Base-by-base conservation (phyloP, 53 echinoderm and acorn worm genomes). In the Paracentrotus lividus region DNA sequence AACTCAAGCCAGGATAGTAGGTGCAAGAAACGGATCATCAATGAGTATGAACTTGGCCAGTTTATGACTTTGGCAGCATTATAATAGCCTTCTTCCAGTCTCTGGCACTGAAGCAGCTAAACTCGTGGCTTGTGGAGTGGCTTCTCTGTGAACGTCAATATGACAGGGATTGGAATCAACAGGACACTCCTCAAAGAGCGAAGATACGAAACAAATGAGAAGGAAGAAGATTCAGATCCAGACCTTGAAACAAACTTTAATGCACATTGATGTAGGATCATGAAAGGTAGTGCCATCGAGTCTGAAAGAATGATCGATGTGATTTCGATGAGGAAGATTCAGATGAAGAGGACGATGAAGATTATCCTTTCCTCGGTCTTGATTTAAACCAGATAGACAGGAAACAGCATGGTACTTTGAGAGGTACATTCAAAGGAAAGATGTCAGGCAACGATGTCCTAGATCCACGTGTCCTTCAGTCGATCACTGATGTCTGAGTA, bases 241-340 rank as follows among this genome's bases (percentile, higher is more conserved):
- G 88, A 88, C 8, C 43, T 16, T 43, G 29, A 8, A 2, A 42
- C 34, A 78, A 42, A 85, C n/a, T n/a, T 51, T 27, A 38, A 54
- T 4, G 24, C 16, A 32, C 38, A 53, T 90, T 8, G 90, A 90
- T 23, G 66, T 90, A 8, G 90, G 66, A 49, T 40, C n/a, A 90
- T 42, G 67, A 90, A 49, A 24, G 90, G n/a, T 44, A 65, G 8
- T 42, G 20, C 86, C 24, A 27, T 31, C 51, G 90, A 84, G 31
- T 33, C 51, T 44, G 94, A 96, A 20, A 43, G 78, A 21, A 95
- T 95, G 94, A 90, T 94, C n/a, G 93, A 95, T 59, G 72, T 6
- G 72, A 72, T 38, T 27, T 16, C 21, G 21, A 14, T 40, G 21
- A 94, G 16, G 91, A 95, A 33, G 95, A 95, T 32, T 90, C 90